These are phyloP conservation scores for Caenorhabditis plicata DNA, from an alignment of 2,888 invertebrate genomes.

Conservation along the genomic window DNA sequence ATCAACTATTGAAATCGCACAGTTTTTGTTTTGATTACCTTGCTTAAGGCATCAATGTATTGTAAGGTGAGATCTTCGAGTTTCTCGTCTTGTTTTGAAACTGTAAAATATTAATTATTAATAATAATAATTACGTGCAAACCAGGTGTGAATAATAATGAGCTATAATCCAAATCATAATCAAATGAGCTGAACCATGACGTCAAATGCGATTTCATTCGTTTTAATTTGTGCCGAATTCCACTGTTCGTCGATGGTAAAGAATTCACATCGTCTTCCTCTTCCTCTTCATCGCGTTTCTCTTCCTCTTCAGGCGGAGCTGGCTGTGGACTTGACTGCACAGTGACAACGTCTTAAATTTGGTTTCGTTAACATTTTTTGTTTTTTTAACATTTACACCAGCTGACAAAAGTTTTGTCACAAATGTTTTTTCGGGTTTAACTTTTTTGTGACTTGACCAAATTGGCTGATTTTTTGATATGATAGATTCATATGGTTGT, in stretches of 20 bases:
- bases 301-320: neutral
- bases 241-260: constrained; percentile 12
- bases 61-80: constrained; percentile 22
- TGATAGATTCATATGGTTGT: no score
- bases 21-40: constrained; percentile 7
- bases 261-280: neutral
- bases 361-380: neutral
- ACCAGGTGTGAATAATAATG: constrained; percentile 14
- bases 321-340: constrained; percentile 20
- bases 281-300: neutral
- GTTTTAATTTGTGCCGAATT: constrained; percentile 20
- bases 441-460: no score
- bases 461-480: no score
- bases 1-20: neutral
- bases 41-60: constrained; percentile 37
- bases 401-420: no score
- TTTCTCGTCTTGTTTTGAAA: constrained; percentile 4
- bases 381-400: no score
- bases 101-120: no score
- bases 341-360: constrained; percentile 18
- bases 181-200: constrained; percentile 44
- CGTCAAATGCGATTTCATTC: constrained; percentile 28
- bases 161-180: constrained; percentile 37
- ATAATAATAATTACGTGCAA: no score
- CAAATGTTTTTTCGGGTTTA: no score